Evolutionary conservation across 2,113 vertebrate genomes (phyloP).

Genomic region (Nicator chloris): DNA sequence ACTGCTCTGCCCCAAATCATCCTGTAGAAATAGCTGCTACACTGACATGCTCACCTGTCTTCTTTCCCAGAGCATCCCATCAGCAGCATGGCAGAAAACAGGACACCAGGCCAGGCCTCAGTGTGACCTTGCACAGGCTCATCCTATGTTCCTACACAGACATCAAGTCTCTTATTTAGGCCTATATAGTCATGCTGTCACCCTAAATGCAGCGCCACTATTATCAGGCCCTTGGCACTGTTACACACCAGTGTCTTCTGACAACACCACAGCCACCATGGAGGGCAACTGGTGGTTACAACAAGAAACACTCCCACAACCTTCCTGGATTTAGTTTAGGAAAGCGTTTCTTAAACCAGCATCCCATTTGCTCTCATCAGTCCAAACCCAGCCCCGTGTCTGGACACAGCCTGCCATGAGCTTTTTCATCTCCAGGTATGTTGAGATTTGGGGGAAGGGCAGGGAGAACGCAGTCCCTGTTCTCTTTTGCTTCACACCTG

Average conservation of each 20-base stretch:
- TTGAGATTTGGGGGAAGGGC: neutral
- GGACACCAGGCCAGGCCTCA: neutral
- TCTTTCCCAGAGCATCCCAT: neutral
- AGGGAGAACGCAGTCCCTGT: neutral
- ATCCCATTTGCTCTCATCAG: accelerated
- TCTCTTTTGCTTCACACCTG: neutral
- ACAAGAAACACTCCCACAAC: neutral
- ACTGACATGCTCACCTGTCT: accelerated
- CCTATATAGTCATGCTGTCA: neutral
- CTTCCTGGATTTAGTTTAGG: neutral
- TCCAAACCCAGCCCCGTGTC: neutral
- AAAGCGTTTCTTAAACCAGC: neutral
- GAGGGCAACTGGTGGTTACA: neutral
- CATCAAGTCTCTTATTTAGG: neutral
- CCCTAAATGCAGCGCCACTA: neutral
- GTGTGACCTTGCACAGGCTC: neutral
- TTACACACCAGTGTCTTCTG: neutral
- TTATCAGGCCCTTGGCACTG: neutral
- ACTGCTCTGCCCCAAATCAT: neutral
- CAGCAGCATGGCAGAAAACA: neutral
- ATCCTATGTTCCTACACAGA: neutral
- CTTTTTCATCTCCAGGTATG: neutral
- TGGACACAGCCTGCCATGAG: neutral
- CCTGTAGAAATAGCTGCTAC: neutral
- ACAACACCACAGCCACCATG: neutral